Conservation (phyloP, 2,888 invertebrate genomes). For the Apotomis capreana region DNA sequence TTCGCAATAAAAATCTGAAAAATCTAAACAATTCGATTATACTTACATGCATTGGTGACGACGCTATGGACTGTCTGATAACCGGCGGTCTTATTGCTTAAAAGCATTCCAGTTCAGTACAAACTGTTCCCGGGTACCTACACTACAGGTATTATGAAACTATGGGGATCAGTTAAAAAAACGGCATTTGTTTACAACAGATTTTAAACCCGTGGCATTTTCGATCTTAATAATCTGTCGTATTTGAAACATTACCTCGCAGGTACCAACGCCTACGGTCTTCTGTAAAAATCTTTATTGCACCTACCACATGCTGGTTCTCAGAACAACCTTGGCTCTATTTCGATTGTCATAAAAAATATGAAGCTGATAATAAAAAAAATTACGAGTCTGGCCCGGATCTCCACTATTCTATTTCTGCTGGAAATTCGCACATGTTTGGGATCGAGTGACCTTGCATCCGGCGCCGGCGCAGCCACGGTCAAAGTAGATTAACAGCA, state of each 20-base stretch:
- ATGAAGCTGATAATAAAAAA: slow-evolving; percentile 15
- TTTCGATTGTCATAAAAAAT: slow-evolving; percentile 23
- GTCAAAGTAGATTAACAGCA: slow-evolving; percentile 2
- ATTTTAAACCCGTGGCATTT: no score
- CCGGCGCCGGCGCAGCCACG: slow-evolving; percentile 16
- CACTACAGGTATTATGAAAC: no score
- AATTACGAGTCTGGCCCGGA: slow-evolving; percentile 15
- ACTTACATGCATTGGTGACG: no score
- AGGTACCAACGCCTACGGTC: background rate
- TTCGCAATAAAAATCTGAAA: no score
- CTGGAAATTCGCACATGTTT: slow-evolving; percentile 28
- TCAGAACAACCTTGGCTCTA: slow-evolving; percentile 29
- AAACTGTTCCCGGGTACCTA: no score
- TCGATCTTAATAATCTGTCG: no score
- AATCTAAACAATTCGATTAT: no score
- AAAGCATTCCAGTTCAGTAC: no score
- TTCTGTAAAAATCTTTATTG: background rate
- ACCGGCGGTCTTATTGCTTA: no score
- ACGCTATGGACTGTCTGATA: no score
- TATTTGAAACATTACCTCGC: background rate
- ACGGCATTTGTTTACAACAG: no score
- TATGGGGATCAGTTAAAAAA: no score
- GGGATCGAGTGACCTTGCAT: slow-evolving; percentile 31
- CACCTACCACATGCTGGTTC: slow-evolving; percentile 2
- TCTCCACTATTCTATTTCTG: slow-evolving; percentile 6